Conservation (phyloP, 2,113 vertebrate genomes). For the Gymnorhina tibicen region DNA sequence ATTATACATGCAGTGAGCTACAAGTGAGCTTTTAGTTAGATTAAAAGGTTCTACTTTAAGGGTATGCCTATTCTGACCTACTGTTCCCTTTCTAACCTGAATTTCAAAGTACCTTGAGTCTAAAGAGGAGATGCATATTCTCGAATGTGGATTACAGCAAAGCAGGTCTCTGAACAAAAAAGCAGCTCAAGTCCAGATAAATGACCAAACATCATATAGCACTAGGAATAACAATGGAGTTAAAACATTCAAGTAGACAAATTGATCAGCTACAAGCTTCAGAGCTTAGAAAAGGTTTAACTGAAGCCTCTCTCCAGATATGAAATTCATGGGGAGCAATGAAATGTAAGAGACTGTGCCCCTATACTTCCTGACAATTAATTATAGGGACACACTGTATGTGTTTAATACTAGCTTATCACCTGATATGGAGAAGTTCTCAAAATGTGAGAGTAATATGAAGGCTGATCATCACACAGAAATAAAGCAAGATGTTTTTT, state of each 20-base stretch:
- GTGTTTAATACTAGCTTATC: neutral
- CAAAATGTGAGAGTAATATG: neutral
- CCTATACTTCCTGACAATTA: neutral
- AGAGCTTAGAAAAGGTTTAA: neutral
- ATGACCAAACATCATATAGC: neutral
- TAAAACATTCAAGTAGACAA: neutral
- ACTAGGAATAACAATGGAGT: neutral
- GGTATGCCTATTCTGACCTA: neutral
- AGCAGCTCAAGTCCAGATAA: neutral
- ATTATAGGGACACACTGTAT: neutral
- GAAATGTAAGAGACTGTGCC: neutral
- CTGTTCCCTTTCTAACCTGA: neutral
- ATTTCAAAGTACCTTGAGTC: neutral
- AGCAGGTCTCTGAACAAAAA: neutral
- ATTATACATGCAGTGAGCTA: neutral
- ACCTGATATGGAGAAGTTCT: neutral
- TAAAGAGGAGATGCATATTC: neutral
- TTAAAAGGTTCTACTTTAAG: neutral
- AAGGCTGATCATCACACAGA: neutral
- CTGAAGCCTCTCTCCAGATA: neutral
- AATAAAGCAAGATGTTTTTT: neutral
- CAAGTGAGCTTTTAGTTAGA: conserved; percentile 2
- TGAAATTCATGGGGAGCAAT: neutral
- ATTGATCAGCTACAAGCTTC: neutral
- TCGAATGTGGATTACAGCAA: neutral